Evolutionary conservation across 2,113 vertebrate species (phyloP).

Genomic region (Halichoerus grypus): DNA sequence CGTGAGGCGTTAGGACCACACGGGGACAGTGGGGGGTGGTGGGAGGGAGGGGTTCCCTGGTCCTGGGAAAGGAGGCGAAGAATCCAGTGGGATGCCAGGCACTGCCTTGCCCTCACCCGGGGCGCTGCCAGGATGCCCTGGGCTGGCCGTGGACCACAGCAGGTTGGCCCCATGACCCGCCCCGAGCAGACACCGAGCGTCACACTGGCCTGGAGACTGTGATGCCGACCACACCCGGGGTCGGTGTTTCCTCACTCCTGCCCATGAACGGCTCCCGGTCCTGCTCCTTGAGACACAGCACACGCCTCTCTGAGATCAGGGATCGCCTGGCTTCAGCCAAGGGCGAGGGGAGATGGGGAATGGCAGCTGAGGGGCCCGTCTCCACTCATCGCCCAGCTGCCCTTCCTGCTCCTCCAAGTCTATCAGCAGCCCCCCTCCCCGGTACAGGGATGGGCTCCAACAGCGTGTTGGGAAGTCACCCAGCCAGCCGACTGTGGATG

Average conservation of each 20-base stretch:
- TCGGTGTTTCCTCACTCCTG: background rate
- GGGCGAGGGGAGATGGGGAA: background rate
- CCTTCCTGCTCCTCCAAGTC: too few species aligned
- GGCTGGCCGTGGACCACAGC: background rate
- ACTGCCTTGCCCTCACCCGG: background rate
- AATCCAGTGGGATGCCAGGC: background rate
- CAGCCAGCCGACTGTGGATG: too few species aligned
- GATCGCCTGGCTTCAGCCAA: background rate
- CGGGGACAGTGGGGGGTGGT: background rate
- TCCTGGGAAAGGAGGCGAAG: background rate
- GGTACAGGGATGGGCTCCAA: background rate
- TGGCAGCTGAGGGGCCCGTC: too few species aligned
- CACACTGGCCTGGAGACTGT: background rate
- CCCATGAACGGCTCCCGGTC: background rate
- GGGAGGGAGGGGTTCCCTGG: background rate
- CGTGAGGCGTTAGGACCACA: too few species aligned
- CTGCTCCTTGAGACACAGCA: background rate
- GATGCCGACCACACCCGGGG: background rate
- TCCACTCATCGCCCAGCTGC: background rate
- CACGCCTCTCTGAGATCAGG: background rate
- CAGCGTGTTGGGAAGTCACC: background rate
- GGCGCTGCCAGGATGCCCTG: background rate
- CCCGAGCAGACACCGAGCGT: background rate
- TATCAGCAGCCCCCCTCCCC: background rate
- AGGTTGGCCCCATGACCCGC: background rate